Conservation (phyloP, 2,113 vertebrate genomes). For the Trochalopteron elliotii region DNA sequence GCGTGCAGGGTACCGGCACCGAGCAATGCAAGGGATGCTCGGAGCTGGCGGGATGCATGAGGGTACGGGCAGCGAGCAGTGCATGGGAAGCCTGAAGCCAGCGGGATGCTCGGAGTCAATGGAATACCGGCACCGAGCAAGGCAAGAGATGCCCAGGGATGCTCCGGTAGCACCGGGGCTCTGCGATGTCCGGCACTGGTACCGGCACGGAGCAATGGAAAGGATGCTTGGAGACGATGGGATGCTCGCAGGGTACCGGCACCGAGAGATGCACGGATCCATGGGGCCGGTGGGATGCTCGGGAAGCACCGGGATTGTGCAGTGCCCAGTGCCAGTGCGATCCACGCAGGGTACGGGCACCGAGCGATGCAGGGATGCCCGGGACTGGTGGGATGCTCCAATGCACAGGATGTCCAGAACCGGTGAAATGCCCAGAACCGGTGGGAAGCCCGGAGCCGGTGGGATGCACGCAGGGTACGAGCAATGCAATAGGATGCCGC, state of each 20-base stretch:
- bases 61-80: neutral
- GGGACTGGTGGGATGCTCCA: neutral
- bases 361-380: neutral
- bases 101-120: neutral
- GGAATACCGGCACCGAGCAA: neutral
- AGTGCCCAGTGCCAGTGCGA: neutral
- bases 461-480: neutral
- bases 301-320: neutral
- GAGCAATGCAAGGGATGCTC: neutral
- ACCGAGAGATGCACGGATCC: neutral
- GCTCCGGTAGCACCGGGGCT: neutral
- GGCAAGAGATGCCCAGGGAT: neutral
- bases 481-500: neutral
- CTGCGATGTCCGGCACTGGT: neutral
- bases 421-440: neutral
- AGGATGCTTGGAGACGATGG: too few species aligned
- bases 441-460: neutral
- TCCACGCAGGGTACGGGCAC: neutral
- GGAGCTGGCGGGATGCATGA: neutral
- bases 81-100: neutral
- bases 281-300: neutral
- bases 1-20: neutral
- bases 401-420: neutral
- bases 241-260: neutral
- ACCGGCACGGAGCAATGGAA: neutral